phyloP scores from a whole-genome alignment of 2,888 invertebrate species.

The Ariolimax columbianus region DNA sequence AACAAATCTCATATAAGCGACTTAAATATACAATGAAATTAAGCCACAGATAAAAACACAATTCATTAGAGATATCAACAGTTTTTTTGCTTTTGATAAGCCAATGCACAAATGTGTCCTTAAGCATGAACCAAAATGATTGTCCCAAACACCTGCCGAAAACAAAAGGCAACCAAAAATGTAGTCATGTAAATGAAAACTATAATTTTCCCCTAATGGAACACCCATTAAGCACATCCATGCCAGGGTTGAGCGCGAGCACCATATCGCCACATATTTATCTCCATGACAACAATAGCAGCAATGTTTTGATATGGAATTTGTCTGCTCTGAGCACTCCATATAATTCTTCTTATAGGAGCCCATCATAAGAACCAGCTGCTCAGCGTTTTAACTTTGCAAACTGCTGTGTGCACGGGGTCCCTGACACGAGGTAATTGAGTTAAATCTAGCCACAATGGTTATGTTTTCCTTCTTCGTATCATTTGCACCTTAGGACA shows the following conservation, averaged over 20 bases:
- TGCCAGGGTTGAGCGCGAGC: too few species aligned
- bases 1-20: too few species aligned
- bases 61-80: not conserved
- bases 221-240: conserved; percentile 13
- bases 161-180: too few species aligned
- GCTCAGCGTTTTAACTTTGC: conserved; percentile 19
- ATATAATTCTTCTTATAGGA: not conserved
- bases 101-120: too few species aligned
- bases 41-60: too few species aligned
- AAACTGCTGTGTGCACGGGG: conserved; percentile 38
- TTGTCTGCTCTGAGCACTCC: not conserved
- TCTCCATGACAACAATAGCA: not conserved
- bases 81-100: too few species aligned
- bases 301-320: not conserved
- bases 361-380: conserved; percentile 29
- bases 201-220: conserved; percentile 35
- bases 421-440: conserved; percentile 40
- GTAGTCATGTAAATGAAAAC: not conserved
- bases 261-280: not conserved
- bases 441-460: conserved; percentile 46
- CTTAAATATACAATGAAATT: too few species aligned
- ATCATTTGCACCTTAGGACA: conserved; percentile 52
- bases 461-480: conserved; percentile 44
- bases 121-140: too few species aligned
- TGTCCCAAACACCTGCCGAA: conserved; percentile 2